Percentiles rank a stretch among this genome's conserved stretches.
Conservation (phyloP, 2,888 invertebrate species). For the Omphaloscelis lunosa region DNA sequence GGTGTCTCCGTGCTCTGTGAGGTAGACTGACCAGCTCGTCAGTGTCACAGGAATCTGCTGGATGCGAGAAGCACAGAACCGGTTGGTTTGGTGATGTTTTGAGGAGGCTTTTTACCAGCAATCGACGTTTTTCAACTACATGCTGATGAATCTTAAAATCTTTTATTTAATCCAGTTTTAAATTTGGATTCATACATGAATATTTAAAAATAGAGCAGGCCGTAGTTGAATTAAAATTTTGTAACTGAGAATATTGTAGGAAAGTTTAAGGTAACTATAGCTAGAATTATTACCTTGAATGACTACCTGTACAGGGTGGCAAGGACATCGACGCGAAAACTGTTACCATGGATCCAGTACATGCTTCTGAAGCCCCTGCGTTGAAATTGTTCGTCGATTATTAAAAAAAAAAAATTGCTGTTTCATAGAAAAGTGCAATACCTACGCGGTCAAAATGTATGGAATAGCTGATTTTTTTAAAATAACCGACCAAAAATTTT, state of each 20-base stretch:
- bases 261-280: background rate
- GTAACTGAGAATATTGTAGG: too few relatives aligned
- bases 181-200: background rate
- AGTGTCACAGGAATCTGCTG: too few relatives aligned
- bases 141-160: background rate
- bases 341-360: too few relatives aligned
- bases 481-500: too few relatives aligned
- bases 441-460: too few relatives aligned
- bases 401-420: too few relatives aligned
- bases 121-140: background rate
- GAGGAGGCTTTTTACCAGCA: background rate
- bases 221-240: too few relatives aligned
- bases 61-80: background rate
- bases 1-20: background rate
- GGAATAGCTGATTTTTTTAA: too few relatives aligned
- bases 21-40: background rate
- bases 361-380: too few relatives aligned
- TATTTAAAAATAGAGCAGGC: background rate
- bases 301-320: background rate
- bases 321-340: too few relatives aligned
- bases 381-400: too few relatives aligned
- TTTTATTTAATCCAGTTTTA: background rate
- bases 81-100: background rate
- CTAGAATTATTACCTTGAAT: background rate
- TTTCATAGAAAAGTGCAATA: too few relatives aligned